phyloP scores from a whole-genome alignment of 2,888 invertebrate genomes.

The Pyrgus malvae region DNA sequence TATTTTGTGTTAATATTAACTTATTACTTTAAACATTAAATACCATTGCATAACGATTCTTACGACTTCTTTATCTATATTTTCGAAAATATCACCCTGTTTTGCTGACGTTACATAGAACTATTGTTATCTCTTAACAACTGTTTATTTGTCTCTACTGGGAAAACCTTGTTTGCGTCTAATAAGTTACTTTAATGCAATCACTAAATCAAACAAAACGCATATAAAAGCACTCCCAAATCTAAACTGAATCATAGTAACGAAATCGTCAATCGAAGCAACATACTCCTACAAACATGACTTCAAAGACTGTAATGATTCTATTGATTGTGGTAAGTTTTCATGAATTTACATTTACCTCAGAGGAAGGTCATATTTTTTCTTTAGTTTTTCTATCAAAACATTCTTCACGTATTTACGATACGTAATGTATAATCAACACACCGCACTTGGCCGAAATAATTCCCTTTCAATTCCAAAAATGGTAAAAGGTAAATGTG shows the following conservation, averaged over 20 bases:
- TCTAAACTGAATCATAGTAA: conserved; percentile 13
- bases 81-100: conserved; percentile 2
- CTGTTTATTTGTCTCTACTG: conserved; percentile 46
- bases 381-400: no score
- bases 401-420: no score
- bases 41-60: no score
- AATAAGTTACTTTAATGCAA: conserved; percentile 45
- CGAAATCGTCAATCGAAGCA: neutral
- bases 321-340: conserved; percentile 63
- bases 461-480: no score
- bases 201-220: conserved; percentile 51
- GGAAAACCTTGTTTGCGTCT: conserved; percentile 62
- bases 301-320: conserved; percentile 56
- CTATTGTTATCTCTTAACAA: conserved; percentile 53
- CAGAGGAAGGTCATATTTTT: no score
- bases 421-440: no score
- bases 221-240: conserved; percentile 54
- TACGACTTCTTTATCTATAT: conserved; percentile 4
- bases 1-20: no score
- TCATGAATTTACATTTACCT: no score
- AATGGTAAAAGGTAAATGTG: no score
- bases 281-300: conserved; percentile 49
- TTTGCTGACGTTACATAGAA: conserved; percentile 31
- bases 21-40: no score
- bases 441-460: no score